Conservation (phyloP, 1,140 invertebrate genomes). For the Rhagoletis zephyria region DNA sequence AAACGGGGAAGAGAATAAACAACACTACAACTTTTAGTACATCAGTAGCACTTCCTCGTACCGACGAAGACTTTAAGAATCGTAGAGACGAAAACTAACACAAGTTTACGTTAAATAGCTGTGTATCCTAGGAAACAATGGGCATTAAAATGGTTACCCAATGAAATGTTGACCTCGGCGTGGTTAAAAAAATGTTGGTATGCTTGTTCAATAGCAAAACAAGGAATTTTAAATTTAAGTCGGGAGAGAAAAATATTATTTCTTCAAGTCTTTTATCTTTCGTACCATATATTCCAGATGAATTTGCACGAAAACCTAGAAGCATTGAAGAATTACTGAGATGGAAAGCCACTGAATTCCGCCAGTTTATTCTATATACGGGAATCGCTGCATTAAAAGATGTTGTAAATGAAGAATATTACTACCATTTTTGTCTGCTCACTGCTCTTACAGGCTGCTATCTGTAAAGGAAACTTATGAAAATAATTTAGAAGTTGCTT, state of each 20-base stretch:
- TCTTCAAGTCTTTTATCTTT: conserved; percentile 10
- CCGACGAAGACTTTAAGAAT: not conserved
- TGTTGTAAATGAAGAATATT: conserved; percentile 64
- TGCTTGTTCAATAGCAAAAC: conserved; percentile 3
- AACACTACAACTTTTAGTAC: conserved; percentile 34
- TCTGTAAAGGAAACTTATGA: not conserved
- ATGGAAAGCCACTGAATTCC: conserved; percentile 75
- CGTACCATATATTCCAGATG: conserved; percentile 61
- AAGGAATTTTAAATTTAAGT: not conserved
- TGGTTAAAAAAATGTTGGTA: conserved; percentile 19
- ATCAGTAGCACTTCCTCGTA: not conserved
- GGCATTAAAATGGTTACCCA: conserved; percentile 38
- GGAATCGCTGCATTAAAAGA: conserved; percentile 70
- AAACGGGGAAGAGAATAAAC: conserved; percentile 29
- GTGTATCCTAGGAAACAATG: not conserved
- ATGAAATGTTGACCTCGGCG: too few species aligned
- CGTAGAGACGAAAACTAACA: not conserved
- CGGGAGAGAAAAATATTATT: not conserved
- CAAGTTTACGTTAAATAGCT: not conserved
- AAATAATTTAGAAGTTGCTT: conserved; percentile 7
- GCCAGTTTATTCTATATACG: conserved; percentile 74
- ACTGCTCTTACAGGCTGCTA: conserved; percentile 58
- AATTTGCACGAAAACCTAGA: conserved; percentile 73
- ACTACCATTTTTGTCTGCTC: conserved; percentile 72
- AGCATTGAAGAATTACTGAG: conserved; percentile 67